Conservation (phyloP, 2,797 vertebrate species). For the Tokudaia tokunoshimensis region DNA sequence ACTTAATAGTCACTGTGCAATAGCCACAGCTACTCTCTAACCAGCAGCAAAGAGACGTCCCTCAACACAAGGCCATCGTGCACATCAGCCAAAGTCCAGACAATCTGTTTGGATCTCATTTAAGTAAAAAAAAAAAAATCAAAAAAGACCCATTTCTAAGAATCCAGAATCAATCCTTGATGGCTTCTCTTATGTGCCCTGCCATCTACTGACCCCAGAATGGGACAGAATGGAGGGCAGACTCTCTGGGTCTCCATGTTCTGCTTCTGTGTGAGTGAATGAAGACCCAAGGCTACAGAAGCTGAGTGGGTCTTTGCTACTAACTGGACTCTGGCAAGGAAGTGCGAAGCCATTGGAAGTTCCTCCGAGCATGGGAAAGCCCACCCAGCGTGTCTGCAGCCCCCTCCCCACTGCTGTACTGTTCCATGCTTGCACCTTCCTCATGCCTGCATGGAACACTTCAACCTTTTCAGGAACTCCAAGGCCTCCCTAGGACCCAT, state of each 20-base stretch:
- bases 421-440: neutral
- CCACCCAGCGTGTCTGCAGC: neutral
- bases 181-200: neutral
- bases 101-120: neutral
- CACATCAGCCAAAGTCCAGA: neutral
- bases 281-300: neutral
- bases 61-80: neutral
- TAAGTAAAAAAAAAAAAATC: neutral
- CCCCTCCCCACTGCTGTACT: rapidly evolving
- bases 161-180: neutral
- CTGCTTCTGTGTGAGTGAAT: neutral
- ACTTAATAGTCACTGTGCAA: neutral
- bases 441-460: constrained; percentile 74
- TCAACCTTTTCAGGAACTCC: constrained; percentile 87
- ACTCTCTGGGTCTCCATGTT: neutral
- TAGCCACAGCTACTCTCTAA: too few species aligned
- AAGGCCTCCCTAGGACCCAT: constrained; percentile 83
- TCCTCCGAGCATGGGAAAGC: neutral
- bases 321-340: neutral
- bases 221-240: rapidly evolving
- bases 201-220: neutral
- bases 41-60: neutral
- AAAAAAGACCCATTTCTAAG: neutral
- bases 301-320: neutral
- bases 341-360: neutral